Conservation (phyloP, 1,140 invertebrate species). For the Amphibalanus amphitrite region DNA sequence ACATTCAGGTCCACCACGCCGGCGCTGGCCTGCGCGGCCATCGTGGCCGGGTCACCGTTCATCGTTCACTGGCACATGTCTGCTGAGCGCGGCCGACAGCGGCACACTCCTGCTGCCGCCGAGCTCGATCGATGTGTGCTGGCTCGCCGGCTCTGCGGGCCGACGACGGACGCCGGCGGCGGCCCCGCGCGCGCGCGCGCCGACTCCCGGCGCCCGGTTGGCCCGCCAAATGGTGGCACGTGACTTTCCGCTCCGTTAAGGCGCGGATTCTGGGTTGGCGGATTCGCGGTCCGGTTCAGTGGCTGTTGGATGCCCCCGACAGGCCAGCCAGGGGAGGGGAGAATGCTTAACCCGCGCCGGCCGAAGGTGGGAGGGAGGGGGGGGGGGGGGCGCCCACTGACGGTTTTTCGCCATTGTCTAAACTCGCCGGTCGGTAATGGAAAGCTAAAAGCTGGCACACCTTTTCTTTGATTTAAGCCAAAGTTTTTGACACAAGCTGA, state of each 20-base stretch:
- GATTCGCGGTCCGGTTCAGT: conserved; percentile 24
- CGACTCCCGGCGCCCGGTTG: not conserved
- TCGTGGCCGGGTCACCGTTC: not conserved
- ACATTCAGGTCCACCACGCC: conserved; percentile 69
- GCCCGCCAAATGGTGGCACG: not conserved
- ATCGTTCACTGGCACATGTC: not conserved
- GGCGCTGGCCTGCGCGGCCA: not conserved
- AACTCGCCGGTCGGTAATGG: no score
- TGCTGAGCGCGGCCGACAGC: not conserved
- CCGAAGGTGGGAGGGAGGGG: no score
- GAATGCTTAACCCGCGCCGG: no score
- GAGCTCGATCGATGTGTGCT: not conserved
- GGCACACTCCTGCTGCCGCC: not conserved
- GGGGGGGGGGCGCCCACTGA: no score
- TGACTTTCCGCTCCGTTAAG: not conserved
- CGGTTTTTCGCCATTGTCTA: no score
- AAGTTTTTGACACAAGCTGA: no score
- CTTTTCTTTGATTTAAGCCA: no score
- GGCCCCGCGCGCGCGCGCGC: no score
- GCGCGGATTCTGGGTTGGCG: conserved; percentile 33
- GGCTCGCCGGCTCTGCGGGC: not conserved
- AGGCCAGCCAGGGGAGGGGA: conserved; percentile 24
- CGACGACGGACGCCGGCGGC: no score
- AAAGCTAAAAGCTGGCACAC: no score
- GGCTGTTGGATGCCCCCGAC: conserved; percentile 24